A percentile compares a stretch with the other conserved stretches of the same genome.
Conservation (phyloP, 2,888 invertebrate species). For the Phragmatobia fuliginosa region DNA sequence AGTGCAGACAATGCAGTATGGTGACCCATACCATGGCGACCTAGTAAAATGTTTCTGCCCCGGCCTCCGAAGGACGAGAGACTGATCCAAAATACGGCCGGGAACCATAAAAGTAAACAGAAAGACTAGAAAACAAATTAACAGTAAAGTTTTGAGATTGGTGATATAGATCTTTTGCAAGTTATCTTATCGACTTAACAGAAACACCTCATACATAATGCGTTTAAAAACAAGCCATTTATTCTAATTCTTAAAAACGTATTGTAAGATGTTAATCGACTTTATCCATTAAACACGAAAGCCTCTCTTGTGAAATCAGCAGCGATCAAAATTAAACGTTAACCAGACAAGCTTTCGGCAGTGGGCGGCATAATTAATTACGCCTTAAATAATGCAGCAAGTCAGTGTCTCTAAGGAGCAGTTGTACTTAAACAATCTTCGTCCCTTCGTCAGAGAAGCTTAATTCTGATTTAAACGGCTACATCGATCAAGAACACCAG, state of each 20-base stretch:
- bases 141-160: too few species aligned
- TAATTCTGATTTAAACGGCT: conserved; percentile 68
- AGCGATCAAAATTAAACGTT: conserved; percentile 52
- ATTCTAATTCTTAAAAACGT: neutral
- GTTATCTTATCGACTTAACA: too few species aligned
- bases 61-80: too few species aligned
- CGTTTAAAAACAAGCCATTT: too few species aligned
- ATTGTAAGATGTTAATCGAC: neutral
- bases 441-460: conserved; percentile 57
- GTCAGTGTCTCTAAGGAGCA: conserved; percentile 43
- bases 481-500: conserved; percentile 64
- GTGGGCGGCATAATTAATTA: conserved; percentile 47
- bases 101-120: too few species aligned
- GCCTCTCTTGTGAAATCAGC: conserved; percentile 44
- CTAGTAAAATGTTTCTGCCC: too few species aligned
- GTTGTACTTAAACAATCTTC: conserved; percentile 57
- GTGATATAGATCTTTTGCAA: too few species aligned
- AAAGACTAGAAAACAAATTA: too few species aligned
- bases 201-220: too few species aligned
- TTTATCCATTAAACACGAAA: conserved; percentile 42
- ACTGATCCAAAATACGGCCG: too few species aligned
- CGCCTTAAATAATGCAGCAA: conserved; percentile 50
- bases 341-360: conserved; percentile 45
- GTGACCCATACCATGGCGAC: too few species aligned
- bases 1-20: too few species aligned